A percentile compares a stretch with the other conserved stretches of the same genome.
Evolutionary conservation across 2,888 invertebrate species (phyloP).

Genomic region (Glaucopsyche alexis): DNA sequence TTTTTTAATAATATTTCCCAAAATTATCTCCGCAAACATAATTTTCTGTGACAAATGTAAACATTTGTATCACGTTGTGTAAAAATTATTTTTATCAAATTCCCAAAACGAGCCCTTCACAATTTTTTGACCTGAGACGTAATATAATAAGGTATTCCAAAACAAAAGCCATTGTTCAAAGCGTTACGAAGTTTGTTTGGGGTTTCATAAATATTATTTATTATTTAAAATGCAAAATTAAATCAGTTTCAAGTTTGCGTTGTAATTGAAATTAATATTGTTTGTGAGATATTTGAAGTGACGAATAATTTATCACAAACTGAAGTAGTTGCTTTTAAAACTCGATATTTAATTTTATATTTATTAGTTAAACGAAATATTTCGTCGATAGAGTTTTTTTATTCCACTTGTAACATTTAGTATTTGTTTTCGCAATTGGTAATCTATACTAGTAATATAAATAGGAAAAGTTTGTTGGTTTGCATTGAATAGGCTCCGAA

Average conservation of each 20-base stretch:
- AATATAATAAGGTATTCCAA: constrained; percentile 20
- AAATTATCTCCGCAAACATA: not conserved
- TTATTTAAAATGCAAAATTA: constrained; percentile 19
- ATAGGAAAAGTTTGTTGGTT: too few relatives aligned
- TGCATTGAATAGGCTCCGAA: too few relatives aligned
- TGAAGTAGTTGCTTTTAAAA: too few relatives aligned
- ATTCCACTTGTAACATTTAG: too few relatives aligned
- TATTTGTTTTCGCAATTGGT: too few relatives aligned
- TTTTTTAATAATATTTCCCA: not conserved
- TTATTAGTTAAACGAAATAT: too few relatives aligned
- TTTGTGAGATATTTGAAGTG: constrained; percentile 6
- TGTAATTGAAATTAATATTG: constrained; percentile 11
- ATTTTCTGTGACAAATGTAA: constrained; percentile 13
- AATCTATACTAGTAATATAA: too few relatives aligned
- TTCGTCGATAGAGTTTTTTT: too few relatives aligned
- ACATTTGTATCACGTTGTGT: constrained; percentile 3
- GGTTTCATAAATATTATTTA: constrained; percentile 16
- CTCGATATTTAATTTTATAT: too few relatives aligned
- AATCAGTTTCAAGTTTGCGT: constrained; percentile 8
- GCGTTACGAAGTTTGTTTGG: constrained; percentile 21
- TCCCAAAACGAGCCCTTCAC: constrained; percentile 10
- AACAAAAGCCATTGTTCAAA: constrained; percentile 26
- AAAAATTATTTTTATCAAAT: not conserved
- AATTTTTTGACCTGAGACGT: constrained; percentile 19
- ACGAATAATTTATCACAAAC: not conserved